Evolutionary conservation across 2,113 vertebrate species (phyloP).

Genomic region (Syrmaticus mikado): DNA sequence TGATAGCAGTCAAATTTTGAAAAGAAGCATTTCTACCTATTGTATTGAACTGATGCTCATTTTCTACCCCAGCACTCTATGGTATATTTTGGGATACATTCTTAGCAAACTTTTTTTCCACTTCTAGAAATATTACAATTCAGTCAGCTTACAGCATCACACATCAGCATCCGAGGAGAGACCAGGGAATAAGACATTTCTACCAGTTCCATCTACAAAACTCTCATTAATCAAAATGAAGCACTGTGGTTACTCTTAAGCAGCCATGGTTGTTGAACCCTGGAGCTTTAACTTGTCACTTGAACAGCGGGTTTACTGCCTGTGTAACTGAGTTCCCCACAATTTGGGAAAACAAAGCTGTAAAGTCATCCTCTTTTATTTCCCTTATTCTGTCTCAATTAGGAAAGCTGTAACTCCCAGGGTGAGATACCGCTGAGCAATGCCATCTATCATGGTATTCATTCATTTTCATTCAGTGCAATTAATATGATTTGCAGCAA

Average conservation of each 20-base stretch:
- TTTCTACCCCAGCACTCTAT: background rate
- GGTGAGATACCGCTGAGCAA: background rate
- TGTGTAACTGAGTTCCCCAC: background rate
- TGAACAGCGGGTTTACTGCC: background rate
- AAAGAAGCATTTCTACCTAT: background rate
- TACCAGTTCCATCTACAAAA: slow-evolving; percentile 4
- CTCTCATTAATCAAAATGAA: background rate
- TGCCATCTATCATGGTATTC: background rate
- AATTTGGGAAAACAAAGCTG: background rate
- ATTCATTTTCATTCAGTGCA: background rate
- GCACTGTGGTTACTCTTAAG: background rate
- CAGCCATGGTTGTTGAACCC: background rate
- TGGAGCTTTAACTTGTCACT: slow-evolving; percentile 21
- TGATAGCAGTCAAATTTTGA: background rate
- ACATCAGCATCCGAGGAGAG: background rate
- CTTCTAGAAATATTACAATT: background rate
- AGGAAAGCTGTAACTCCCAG: background rate
- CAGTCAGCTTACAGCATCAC: background rate
- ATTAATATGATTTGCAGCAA: background rate
- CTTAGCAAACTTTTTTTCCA: background rate
- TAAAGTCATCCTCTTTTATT: background rate
- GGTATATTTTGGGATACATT: background rate
- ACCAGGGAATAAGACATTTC: background rate
- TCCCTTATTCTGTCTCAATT: slow-evolving; percentile 4
- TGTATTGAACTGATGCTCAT: background rate